Evolutionary conservation across 37 sponge, comb jelly and placozoan species (phyloP), one percentile per base, ranked within the genome.

Genomic region (Oopsacas minuta): DNA sequence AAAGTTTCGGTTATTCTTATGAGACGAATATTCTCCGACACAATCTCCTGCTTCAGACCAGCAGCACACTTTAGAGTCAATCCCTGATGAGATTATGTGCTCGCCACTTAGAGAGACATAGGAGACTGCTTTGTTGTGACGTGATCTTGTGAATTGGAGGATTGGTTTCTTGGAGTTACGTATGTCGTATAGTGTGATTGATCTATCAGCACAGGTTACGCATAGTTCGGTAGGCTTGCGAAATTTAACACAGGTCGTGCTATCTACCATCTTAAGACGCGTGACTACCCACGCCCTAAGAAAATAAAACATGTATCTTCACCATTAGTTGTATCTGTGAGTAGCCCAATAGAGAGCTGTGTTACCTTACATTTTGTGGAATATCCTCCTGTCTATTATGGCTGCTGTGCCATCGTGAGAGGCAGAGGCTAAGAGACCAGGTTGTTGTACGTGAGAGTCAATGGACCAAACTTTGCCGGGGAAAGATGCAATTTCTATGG

Each of bases 341-440:
- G n/a, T n/a, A n/a, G n/a, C n/a, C n/a, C n/a, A n/a, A n/a, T n/a
- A n/a, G n/a, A n/a, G n/a, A n/a, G n/a, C n/a, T n/a, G n/a, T n/a
- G 49, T 42, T 8, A 42, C 5, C 75, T 61, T 12, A 61, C 75
- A 61, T 61, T 61, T 61, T 61, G 1, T 61, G 75, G 30, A 61
- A 25, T 25, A 25, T 3, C 28, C 75, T 61, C 1, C 28, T 3
- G 75, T 61, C 75, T 12, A n/a, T 3, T 5, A 61, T 61, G 32
- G 75, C 20, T 5, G 30, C 75, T 32, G 30, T 61, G 7, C 75
- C 75, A 3, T n/a, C 75, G 28, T 61, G 32, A 12, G 28, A 61
- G 75, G 75, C 75, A 61, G 75, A 61, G 30, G 75, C 75, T 61
- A 61, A 61, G 75, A 61, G 75, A 61, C 28, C 75, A 12, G 75